Evolutionary conservation across 2,888 invertebrate genomes (phyloP), one percentile per base, ranked within the genome.

Genomic region (Platycheirus rosarum): DNA sequence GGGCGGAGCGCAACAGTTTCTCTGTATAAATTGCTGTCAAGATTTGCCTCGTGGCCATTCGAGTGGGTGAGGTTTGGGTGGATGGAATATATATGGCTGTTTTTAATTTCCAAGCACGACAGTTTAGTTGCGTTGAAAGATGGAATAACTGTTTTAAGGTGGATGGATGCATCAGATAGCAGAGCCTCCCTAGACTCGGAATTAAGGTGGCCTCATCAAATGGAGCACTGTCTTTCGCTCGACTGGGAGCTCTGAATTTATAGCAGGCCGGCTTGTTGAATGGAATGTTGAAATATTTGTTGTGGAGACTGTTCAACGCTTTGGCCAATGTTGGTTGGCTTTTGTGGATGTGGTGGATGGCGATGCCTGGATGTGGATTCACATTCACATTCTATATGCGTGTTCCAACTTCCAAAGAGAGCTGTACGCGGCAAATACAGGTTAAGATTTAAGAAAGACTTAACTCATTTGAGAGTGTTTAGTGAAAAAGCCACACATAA

Each of bases 181-280:
- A 35, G 57, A 62, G 29, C 51, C 74, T 70, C 66, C 48, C 65
- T 68, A 37, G 37, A 75, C 55, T 32, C 14, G 51, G 60, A 49
- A 80, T 75, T 51, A 63, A 78, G 76, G 73, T 84, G 84, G 85
- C 82, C 84, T 84, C 85, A 85, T 85, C 85, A 85, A 85, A 85
- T 85, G 85, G 85, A 85, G 85, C 85, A 85, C 85, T 85, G 85
- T 85, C 85, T 85, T 85, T 85, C 84, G 70, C 78, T 62, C 18
- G 26, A 76, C 71, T 84, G 68, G 85, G 85, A 55, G 66, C 68
- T 32, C 85, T 85, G 76, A 71, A 40, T 14, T n/a, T 4, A 6
- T 11, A 44, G 77, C 0, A 71, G 55, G 70, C 8, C 6, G n/a
- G 8, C 51, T 57, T 76, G 73, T 84, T 77, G 69, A 77, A 57